Evolutionary conservation across 2,797 vertebrate species (phyloP), one percentile per base, ranked within the genome.

Genomic region (Benthosema pterotum): DNA sequence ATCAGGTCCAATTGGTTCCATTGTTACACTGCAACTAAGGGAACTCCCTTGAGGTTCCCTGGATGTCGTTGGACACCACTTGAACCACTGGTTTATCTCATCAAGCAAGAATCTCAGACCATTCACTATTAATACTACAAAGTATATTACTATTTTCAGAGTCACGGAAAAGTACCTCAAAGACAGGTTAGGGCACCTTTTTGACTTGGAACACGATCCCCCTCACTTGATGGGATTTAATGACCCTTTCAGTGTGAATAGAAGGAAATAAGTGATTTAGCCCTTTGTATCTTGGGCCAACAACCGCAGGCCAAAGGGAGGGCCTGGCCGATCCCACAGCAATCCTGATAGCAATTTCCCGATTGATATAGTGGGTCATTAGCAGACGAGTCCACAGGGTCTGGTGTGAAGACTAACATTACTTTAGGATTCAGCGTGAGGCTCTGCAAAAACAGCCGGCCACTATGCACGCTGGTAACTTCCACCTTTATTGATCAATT

Each of bases 391-490:
- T 67, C 71, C 73, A 54, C 60, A 46, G 75, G 67, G 83, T 57
- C 63, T 57, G 38, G 64, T 18, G 49, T 50, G 66, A 28, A 19
- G 56, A 73, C 69, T 62, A 77, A 72, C 62, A 16, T 61, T 71
- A 56, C 57, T 77, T 81, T 80, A 79, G 57, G 78, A 69, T 74
- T 65, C 42, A 61, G 49, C 46, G 66, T 9, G 53, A 19, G 42
- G 16, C 45, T 71, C 66, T 71, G 58, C 42, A 47, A 78, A 77
- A 80, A 28, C n/a, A 65, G 18, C 28, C 47, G 45, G 81, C 87
- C 87, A 77, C 65, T 74, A 91, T 89, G 82, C 87, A 74, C 64
- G 56, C 71, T 59, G 15, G 48, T 66, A 28, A 59, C 55, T 67
- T 62, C 65, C 59, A 71, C 72, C 75, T 87, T 84, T 77, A 67